Base-by-base conservation (phyloP, 2,113 vertebrate genomes). In the Ancistrus triradiatus region DNA sequence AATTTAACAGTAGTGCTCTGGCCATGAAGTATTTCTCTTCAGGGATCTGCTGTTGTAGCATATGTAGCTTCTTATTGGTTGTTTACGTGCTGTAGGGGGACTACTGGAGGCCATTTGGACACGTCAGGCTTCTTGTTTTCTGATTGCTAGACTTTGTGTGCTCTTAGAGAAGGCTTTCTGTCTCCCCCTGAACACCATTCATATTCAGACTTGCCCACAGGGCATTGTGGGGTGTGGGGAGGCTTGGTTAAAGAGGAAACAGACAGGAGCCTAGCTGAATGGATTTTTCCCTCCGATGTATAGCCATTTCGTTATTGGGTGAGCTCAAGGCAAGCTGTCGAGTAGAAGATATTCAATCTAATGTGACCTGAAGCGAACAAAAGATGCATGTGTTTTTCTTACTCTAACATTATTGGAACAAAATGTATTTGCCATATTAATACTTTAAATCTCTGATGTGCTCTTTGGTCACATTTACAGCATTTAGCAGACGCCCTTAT, bases 181-280 rank as follows among this genome's bases (percentile, higher is more conserved):
- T 63, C 19, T 40, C 22, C 21, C 10, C 35, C 46, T 24, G 46
- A 25, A 25, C 19, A 21, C 11, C 7, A 6, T n/a, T 49, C 19
- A 24, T 14, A 22, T 49, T 42, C 22, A 3, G 10, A 7, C 59
- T 25, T 0, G 21, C 18, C n/a, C 38, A 14, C 46, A 38, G 33
- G 59, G 24, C 6, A 43, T 33, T 64, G 49, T 55, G 24, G n/a
- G n/a, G n/a, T n/a, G n/a, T n/a, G n/a, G 38, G 38, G 44, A 64
- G 25, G 8, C 31, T 25, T 1, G 13, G 31, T 7, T 15, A 38
- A 27, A 38, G 21, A 19, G 22, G 19, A 37, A 2, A 21, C 13
- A 7, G 13, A 18, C 15, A 14, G 43, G 17, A 24, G 11, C 19
- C 7, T 38, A 17, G 33, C 22, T 43, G 8, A 42, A 57, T 57